Evolutionary conservation across 2,888 invertebrate genomes (phyloP), one percentile per base, ranked within the genome.

Genomic region (Ceriagrion tenellum): DNA sequence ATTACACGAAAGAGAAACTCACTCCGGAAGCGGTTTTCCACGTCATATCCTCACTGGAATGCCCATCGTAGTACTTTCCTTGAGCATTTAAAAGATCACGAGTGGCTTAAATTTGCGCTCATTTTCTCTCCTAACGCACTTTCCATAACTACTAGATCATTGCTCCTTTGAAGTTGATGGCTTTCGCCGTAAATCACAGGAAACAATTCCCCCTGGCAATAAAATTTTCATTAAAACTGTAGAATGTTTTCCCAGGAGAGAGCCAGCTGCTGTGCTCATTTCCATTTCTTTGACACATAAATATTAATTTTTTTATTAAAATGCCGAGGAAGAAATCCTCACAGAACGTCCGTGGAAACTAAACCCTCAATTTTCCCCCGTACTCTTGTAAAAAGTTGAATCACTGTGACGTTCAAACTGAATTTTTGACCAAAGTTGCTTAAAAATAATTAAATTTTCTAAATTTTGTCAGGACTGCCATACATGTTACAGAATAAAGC

Each of bases 171-270:
- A 30, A 81, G 12, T 81, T 81, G 81, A 81, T 6, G 16, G 81
- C 16, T 16, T 13, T 13, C 30, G 81, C 81, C 81, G 35, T 81
- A 35, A 81, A 81, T 35, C 35, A 35, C 35, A 10, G 81, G 35
- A 81, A 35, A 35, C 81, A 35, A 35, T 35, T 81, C 81, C 35
- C 30, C 16, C 3, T 13, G 18, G 35, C 35, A 35, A 35, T 81
- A 81, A 81, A 81, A 81, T 81, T 81, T 81, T 81, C 81, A 81
- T 81, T 35, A 81, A 81, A 81, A 81, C 81, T 81, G 81, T 81
- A 16, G 81, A 69, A 26, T 69, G 69, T 69, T 69, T 12, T 26
- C 69, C 69, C 1, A 23, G 10, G 3, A 8, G 26, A 4, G 26
- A 26, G 10, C 69, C 23, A 26, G 69, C 26, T 69, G 23, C 69